Percentiles rank a stretch among this genome's conserved stretches.
Evolutionary conservation across 2,797 vertebrate species (phyloP).

Genomic region (Oryzias sinensis): DNA sequence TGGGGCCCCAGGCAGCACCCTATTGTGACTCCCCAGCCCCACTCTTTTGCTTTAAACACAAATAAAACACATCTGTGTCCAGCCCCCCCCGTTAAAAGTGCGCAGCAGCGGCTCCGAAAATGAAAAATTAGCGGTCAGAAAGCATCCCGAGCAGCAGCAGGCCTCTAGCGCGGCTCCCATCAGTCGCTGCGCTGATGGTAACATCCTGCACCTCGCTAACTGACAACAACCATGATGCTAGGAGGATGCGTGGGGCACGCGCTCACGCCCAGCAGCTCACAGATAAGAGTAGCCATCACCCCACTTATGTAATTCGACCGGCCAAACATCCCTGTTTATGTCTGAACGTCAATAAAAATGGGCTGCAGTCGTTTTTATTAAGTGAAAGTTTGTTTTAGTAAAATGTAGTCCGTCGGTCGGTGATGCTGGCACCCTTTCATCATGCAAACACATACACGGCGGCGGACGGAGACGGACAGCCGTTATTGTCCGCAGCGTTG

Average conservation of each 20-base stretch:
- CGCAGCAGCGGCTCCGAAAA: too few relatives aligned
- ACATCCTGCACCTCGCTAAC: conserved; percentile 26
- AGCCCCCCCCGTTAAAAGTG: too few relatives aligned
- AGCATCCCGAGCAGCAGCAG: conserved; percentile 13
- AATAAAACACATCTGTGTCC: too few relatives aligned
- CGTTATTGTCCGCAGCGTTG: neutral
- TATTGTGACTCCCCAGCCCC: too few relatives aligned
- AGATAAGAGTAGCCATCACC: conserved; percentile 11
- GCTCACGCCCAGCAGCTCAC: conserved; percentile 41
- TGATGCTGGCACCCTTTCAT: conserved; percentile 55
- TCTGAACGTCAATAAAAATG: neutral
- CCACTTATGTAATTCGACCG: conserved; percentile 1
- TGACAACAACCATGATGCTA: conserved; percentile 44
- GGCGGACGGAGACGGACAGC: conserved; percentile 11
- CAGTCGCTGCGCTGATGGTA: conserved; percentile 20
- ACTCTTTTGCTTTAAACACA: too few relatives aligned
- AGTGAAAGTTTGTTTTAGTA: conserved; percentile 1
- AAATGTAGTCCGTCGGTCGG: conserved; percentile 46
- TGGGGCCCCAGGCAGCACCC: too few relatives aligned
- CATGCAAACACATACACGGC: conserved; percentile 20
- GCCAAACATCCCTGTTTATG: neutral
- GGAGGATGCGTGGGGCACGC: conserved; percentile 12
- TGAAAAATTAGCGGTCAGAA: too few relatives aligned
- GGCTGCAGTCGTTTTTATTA: neutral
- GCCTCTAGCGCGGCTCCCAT: conserved; percentile 13